Percentiles rank a stretch among this genome's conserved stretches.
Evolutionary conservation across 2,888 invertebrate species (phyloP).

Genomic region (Dolomedes plantarius): DNA sequence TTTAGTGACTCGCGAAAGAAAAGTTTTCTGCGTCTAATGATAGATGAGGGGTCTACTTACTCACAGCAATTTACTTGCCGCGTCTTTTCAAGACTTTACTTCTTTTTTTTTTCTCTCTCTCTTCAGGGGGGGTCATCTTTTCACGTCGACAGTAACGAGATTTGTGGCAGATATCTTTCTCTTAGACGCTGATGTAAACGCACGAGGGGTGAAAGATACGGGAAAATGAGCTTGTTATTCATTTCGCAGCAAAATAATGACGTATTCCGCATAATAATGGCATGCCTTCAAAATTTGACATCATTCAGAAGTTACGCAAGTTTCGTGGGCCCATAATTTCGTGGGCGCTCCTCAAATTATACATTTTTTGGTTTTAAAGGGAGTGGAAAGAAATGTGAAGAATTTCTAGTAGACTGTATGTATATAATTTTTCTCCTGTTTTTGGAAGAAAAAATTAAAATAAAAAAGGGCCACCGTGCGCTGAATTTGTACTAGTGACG

Average conservation of each 20-base stretch:
- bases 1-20: neutral
- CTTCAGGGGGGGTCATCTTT: neutral
- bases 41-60: conserved; percentile 4
- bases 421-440: too few species aligned
- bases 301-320: too few species aligned
- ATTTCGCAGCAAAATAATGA: conserved; percentile 8
- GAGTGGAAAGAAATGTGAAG: too few species aligned
- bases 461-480: too few species aligned
- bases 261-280: neutral
- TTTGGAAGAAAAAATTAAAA: too few species aligned
- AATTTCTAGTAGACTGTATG: too few species aligned
- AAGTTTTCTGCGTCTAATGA: neutral
- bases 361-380: too few species aligned
- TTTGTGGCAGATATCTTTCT: conserved; percentile 3
- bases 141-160: neutral
- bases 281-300: neutral
- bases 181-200: neutral
- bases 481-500: too few species aligned
- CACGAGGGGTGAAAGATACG: neutral
- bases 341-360: too few species aligned
- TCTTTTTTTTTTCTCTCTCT: too few species aligned
- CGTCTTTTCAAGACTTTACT: neutral
- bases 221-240: conserved; percentile 10
- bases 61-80: neutral
- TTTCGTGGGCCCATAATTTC: too few species aligned